Percentiles rank a stretch among this genome's conserved stretches.
These are phyloP conservation scores for Notospermus geniculatus DNA, from an alignment of 1,140 invertebrate species.

Conservation along the genomic window DNA sequence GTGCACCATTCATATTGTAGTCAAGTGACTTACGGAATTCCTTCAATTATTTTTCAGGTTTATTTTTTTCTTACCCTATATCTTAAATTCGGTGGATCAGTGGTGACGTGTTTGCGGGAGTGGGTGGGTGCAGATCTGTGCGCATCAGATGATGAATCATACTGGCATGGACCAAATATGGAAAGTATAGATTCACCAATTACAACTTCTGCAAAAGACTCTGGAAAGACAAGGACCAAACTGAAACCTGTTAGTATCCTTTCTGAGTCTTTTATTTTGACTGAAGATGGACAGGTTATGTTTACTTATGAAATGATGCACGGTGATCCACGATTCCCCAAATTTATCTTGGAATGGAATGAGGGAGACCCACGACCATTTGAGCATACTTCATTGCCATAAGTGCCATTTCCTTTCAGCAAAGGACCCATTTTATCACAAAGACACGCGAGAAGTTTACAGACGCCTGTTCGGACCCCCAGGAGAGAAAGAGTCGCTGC, in stretches of 20 bases:
- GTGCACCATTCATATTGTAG: background rate
- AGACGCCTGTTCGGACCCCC: conserved; percentile 39
- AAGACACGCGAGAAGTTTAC: conserved; percentile 42
- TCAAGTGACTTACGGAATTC: background rate
- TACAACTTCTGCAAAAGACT: too few species aligned
- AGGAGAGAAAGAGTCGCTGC: conserved; percentile 37
- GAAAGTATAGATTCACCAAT: conserved; percentile 20
- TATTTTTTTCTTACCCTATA: conserved; percentile 40
- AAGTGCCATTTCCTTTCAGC: conserved; percentile 28
- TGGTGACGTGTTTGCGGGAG: conserved; percentile 31
- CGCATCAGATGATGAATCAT: conserved; percentile 32
- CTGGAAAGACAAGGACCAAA: conserved; percentile 12
- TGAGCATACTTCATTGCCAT: conserved; percentile 25
- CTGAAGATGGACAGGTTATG: conserved; percentile 31
- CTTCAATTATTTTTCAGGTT: conserved; percentile 26
- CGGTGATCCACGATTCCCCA: conserved; percentile 25
- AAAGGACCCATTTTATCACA: conserved; percentile 41
- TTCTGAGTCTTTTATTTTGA: conserved; percentile 25
- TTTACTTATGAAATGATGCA: conserved; percentile 31
- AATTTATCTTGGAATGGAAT: conserved; percentile 29
- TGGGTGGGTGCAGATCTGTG: conserved; percentile 33
- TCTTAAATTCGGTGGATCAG: conserved; percentile 39
- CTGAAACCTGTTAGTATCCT: conserved; percentile 17
- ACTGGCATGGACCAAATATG: conserved; percentile 21
- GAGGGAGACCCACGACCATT: conserved; percentile 33